Conservation (phyloP, 1,140 invertebrate species). For the Trichonephila clavipes region DNA sequence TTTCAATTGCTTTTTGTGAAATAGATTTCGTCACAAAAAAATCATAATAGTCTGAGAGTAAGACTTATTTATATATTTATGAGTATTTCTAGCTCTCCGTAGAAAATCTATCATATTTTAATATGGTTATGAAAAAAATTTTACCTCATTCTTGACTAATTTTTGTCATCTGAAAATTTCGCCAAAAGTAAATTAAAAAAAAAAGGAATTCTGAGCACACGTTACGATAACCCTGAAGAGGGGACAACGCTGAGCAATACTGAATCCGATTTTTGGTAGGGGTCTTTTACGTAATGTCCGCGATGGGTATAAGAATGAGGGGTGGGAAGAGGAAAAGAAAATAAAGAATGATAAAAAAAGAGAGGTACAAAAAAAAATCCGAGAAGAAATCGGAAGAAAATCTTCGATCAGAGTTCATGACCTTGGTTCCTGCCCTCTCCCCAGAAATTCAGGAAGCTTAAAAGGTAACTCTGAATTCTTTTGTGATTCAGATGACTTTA, state of each 20-base stretch:
- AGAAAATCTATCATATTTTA: too few relatives aligned
- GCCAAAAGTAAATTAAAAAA: neutral
- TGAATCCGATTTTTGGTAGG: slow-evolving; percentile 47
- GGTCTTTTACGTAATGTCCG: slow-evolving; percentile 53
- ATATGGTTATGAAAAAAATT: neutral
- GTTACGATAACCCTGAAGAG: slow-evolving; percentile 3
- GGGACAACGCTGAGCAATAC: neutral
- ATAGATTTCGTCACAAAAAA: too few relatives aligned
- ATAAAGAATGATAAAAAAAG: slow-evolving; percentile 6
- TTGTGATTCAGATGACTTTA: slow-evolving; percentile 19
- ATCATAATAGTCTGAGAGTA: too few relatives aligned
- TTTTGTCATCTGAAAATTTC: neutral
- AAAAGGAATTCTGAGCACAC: neutral
- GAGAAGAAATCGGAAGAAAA: slow-evolving; percentile 40
- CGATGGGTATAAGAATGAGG: slow-evolving; percentile 15
- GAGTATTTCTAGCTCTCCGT: too few relatives aligned
- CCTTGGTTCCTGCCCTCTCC: slow-evolving; percentile 46
- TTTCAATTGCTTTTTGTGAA: too few relatives aligned
- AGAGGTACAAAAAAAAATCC: slow-evolving; percentile 5
- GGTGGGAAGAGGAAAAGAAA: neutral
- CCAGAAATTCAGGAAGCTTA: slow-evolving; percentile 54
- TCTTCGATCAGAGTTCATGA: slow-evolving; percentile 67
- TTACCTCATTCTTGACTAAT: neutral
- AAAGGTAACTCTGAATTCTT: slow-evolving; percentile 1
- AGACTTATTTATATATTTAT: too few relatives aligned